Base-by-base conservation (phyloP, 2,888 invertebrate genomes). In the Xestia sexstrigata region DNA sequence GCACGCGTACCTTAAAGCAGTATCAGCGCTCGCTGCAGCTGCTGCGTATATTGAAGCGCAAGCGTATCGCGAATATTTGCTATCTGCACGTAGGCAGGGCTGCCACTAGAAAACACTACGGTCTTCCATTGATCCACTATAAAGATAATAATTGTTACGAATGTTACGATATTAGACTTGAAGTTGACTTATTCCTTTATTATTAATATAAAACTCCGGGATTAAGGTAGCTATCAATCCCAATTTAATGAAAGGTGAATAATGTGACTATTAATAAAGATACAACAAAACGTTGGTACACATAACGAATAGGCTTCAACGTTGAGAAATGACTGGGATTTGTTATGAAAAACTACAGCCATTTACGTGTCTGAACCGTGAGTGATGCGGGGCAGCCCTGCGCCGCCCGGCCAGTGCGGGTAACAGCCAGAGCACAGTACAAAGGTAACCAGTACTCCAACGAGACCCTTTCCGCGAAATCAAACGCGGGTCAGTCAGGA, bases 301-400 rank as follows among this genome's bases (percentile, higher is more conserved):
- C 65, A 42, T 76, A 77, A 85, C 62, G 60, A 74, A 78, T 76
- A 66, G 73, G 39, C 17, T 73, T 81, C 67, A 62, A 69, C 55
- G 55, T 74, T 86, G 76, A 87, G 49, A 78, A 86, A 86, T 73
- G 70, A 74, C 62, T 7, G 62, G 76, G 84, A 86, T 87, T 87
- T 74, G 47, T 52, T 47, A 55, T 71, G 82, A 87, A 87, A 85
- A 86, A 80, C 47, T 87, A 71, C 52, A 63, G 49, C 74, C 35
- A 71, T 76, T 85, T 81, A 79, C 74, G 66, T 73, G 80, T 74
- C 63, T 84, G 55, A 80, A 72, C 67, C 13, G 60, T 79, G 86
- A 87, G 78, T 79, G 82, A 84, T 84, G 84, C 62, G 87, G 65
- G 81, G 65, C 63, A 79, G 52, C 86, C 86, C 82, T 78, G 78